Evolutionary conservation across 2,888 invertebrate genomes (phyloP).

Genomic region (Lochmaea crataegi): DNA sequence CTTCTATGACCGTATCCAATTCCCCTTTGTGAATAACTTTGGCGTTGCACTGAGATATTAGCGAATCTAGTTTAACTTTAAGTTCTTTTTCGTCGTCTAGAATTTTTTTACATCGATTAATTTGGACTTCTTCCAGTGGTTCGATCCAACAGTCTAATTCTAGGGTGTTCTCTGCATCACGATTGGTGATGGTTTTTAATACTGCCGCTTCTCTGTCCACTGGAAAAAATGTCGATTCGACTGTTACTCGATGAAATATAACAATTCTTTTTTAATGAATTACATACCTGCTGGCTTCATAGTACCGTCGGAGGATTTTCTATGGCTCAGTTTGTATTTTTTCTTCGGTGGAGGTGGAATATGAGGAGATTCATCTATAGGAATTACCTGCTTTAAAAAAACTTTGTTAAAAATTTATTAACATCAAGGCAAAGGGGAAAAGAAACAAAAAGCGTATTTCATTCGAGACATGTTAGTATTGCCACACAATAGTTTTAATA

Average conservation of each 20-base stretch:
- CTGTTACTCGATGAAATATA: too few relatives aligned
- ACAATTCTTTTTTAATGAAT: background rate
- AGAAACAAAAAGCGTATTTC: too few relatives aligned
- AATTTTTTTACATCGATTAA: constrained; percentile 68
- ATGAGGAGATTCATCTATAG: constrained; percentile 51
- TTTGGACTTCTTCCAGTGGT: constrained; percentile 70
- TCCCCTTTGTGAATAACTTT: constrained; percentile 76
- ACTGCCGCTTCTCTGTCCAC: constrained; percentile 61
- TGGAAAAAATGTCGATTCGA: background rate
- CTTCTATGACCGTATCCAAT: constrained; percentile 73
- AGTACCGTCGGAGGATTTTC: constrained; percentile 62
- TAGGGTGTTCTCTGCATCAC: constrained; percentile 63
- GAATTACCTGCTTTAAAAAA: constrained; percentile 50
- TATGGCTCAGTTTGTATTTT: constrained; percentile 60
- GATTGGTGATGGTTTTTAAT: constrained; percentile 56
- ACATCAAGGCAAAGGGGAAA: too few relatives aligned
- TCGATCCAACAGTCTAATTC: constrained; percentile 81
- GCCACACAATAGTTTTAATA: background rate
- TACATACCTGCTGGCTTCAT: constrained; percentile 21
- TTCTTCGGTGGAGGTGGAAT: constrained; percentile 60
- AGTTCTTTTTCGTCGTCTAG: constrained; percentile 77
- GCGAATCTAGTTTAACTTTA: constrained; percentile 57
- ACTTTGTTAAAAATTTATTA: constrained; percentile 9
- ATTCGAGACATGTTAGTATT: too few relatives aligned
- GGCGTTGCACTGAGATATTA: constrained; percentile 71